Conservation (phyloP, 1,140 invertebrate genomes). For the Drosophila tristis region DNA sequence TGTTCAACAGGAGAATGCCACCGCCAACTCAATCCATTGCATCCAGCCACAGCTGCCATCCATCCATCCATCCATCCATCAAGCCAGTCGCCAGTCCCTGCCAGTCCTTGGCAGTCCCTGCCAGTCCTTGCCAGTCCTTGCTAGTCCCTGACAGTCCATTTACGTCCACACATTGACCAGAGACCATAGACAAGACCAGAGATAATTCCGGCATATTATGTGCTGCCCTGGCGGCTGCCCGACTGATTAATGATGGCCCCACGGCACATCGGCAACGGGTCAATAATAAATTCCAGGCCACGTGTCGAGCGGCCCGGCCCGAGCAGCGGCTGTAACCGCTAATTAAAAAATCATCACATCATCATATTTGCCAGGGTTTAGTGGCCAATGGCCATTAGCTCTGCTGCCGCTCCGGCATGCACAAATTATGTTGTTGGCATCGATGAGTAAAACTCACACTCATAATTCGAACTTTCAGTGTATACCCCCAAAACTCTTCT, state of each 20-base stretch:
- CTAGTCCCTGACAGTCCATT: conserved; percentile 27
- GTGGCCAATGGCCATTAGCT: too few species aligned
- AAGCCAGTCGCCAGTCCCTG: not conserved
- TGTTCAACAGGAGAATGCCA: conserved; percentile 50
- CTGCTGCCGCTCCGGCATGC: too few species aligned
- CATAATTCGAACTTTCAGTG: too few species aligned
- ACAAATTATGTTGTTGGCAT: too few species aligned
- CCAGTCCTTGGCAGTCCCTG: conserved; percentile 10
- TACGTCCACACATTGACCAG: conserved; percentile 33
- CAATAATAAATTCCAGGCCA: conserved; percentile 37
- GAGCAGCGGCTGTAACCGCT: conserved; percentile 16
- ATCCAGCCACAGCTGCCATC: not conserved
- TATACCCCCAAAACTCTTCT: too few species aligned
- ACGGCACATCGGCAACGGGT: not conserved
- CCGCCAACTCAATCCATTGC: too few species aligned
- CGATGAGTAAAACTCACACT: too few species aligned
- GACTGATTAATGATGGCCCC: conserved; percentile 68
- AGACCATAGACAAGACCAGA: conserved; percentile 2
- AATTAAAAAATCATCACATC: conserved; percentile 43
- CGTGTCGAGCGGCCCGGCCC: conserved; percentile 22
- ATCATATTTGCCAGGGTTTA: not conserved
- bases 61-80: conserved; percentile 2
- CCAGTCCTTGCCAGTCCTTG: conserved; percentile 10
- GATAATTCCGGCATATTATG: conserved; percentile 8
- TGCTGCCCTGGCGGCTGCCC: conserved; percentile 5